Base-by-base conservation (phyloP, 2,888 invertebrate genomes). In the Troglohyphantes excavatus region DNA sequence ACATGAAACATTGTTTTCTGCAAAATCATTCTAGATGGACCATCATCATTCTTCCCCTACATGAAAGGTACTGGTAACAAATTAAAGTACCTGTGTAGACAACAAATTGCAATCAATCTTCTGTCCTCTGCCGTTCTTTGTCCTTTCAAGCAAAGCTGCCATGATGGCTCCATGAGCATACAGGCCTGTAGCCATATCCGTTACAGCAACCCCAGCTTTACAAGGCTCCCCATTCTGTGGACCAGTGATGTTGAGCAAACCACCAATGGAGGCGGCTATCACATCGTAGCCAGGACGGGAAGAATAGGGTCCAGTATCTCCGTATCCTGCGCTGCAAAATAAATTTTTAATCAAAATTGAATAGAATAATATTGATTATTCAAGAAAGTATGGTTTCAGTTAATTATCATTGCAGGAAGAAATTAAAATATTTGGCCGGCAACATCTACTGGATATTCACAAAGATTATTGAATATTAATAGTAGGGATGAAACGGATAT, bases 151-250 rank as follows among this genome's bases (percentile, higher is more conserved):
- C 5, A 99, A 94, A 0, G 98, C 98, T 0, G 98, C 97, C 94
- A 98, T 95, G 91, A 99, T 98, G 0, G 99, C 98, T 19, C 98
- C 98, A 93, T 98, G 97, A 0, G 98, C 98, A 93, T 97, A 98
- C 2, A 99, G 94, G 0, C 99, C 99, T 0, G 99, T 98, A 0
- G 98, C 96, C 78, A 99, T 92, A 93, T 99, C 99, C 0, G 98
- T 98, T 92, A 98, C 95, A 0, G 99, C 98, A 0, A 98, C 97
- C 13, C 98, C 99, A 17, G 96, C 96, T 94, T 98, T 98, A 91
- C 96, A 96, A 0, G 99, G 98, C 61, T 96, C 96, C 0, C 98
- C 97, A 92, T 96, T 94, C 92, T 94, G 94, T 72, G 97, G 96
- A 0, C 99, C 99, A 0, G 99, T 99, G 27, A 97, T 96, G 93